These are phyloP conservation scores for Gnatocerus cornutus DNA, from an alignment of 2,888 invertebrate species.

Conservation along the genomic window DNA sequence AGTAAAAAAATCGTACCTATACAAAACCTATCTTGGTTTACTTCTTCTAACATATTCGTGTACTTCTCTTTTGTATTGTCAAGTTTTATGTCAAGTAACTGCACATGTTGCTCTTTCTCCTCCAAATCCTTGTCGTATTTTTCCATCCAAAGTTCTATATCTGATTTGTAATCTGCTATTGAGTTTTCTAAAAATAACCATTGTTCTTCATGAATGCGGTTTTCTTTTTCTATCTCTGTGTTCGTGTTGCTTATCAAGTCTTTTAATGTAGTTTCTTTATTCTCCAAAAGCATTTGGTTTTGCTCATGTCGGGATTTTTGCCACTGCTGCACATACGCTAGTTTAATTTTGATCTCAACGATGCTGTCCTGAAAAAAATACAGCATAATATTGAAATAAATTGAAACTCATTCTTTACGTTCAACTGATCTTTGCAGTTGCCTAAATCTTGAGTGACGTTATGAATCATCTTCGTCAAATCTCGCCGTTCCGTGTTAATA, in stretches of 20 bases:
- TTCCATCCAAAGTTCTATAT: conserved; percentile 67
- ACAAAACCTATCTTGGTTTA: too few species aligned
- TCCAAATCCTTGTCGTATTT: conserved; percentile 67
- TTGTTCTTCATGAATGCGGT: conserved; percentile 66
- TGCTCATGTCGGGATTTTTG: conserved; percentile 69
- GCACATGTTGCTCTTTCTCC: conserved; percentile 65
- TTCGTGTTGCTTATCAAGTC: conserved; percentile 61
- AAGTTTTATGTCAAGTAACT: conserved; percentile 66
- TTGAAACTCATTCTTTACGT: conserved; percentile 50
- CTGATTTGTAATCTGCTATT: conserved; percentile 65
- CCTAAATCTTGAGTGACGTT: conserved; percentile 55
- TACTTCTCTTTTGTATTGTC: conserved; percentile 63
- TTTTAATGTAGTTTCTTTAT: conserved; percentile 62
- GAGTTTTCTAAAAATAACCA: conserved; percentile 37
- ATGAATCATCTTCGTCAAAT: conserved; percentile 54
- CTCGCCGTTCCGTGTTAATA: conserved; percentile 56
- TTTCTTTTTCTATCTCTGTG: conserved; percentile 66
- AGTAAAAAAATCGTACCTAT: conserved; percentile 48
- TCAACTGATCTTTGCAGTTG: conserved; percentile 63
- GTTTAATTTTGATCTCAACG: conserved; percentile 62
- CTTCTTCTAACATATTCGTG: conserved; percentile 63
- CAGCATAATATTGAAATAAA: too few species aligned
- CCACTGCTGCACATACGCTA: conserved; percentile 63
- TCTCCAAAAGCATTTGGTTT: conserved; percentile 59
- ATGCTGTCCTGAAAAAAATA: conserved; percentile 61